A percentile compares a stretch with the other conserved stretches of the same genome.
Evolutionary conservation across 35 echinoderm and acorn worm species (phyloP).

Genomic region (Nesometra sesokonis): DNA sequence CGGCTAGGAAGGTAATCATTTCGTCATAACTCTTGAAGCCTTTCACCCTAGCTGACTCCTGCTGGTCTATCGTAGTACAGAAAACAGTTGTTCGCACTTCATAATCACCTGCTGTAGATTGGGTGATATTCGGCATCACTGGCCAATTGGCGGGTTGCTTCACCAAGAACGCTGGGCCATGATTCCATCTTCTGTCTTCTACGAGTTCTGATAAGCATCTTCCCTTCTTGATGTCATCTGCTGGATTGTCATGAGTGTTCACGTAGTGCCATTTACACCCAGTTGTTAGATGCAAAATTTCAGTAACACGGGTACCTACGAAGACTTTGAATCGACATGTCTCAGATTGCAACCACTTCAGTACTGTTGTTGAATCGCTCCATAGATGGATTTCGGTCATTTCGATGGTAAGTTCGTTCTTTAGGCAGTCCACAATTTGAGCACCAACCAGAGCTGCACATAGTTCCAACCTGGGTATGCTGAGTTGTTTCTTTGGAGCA

Average conservation of each 20-base stretch:
- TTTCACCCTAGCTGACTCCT: too few relatives aligned
- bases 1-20: background rate
- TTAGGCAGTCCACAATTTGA: background rate
- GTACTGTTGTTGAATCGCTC: slow-evolving; percentile 10
- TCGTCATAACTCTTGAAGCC: background rate
- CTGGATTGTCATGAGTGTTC: slow-evolving; percentile 7
- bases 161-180: background rate
- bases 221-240: background rate
- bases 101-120: too few relatives aligned
- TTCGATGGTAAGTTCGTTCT: background rate
- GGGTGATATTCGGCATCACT: background rate
- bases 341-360: background rate
- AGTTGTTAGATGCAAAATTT: background rate
- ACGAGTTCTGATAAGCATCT: background rate
- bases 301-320: background rate
- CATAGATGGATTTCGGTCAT: slow-evolving; percentile 1
- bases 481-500: background rate
- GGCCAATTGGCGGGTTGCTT: background rate
- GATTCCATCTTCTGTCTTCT: background rate
- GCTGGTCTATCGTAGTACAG: too few relatives aligned
- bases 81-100: too few relatives aligned
- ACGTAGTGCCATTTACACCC: background rate
- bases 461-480: slow-evolving; percentile 4
- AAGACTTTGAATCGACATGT: slow-evolving; percentile 4
- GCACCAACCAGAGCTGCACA: background rate